Conservation (phyloP, 2,113 vertebrate genomes). For the Dasypus novemcinctus region DNA sequence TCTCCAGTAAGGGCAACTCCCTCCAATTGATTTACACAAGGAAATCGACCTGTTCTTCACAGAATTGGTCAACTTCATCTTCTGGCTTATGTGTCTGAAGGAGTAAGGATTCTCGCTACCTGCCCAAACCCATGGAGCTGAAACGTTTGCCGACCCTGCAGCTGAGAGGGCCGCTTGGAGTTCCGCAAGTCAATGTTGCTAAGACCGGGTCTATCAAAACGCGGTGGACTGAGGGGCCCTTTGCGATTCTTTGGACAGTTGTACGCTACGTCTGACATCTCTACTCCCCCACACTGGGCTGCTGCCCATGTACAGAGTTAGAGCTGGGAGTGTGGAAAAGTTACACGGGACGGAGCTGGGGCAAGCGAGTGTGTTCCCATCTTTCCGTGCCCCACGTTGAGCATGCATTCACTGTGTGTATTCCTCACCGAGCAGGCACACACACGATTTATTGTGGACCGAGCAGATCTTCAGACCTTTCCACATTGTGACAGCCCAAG, state of each 20-base stretch:
- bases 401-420: neutral
- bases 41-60: slow-evolving; percentile 27
- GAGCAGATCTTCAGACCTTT: neutral
- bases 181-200: neutral
- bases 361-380: neutral
- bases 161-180: neutral
- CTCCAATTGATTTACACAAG: slow-evolving; percentile 58
- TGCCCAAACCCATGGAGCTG: fast-evolving
- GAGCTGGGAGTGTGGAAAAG: neutral
- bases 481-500: neutral
- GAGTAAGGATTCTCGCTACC: neutral
- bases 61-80: slow-evolving; percentile 20
- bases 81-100: neutral
- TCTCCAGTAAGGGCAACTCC: neutral
- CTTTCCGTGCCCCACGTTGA: neutral
- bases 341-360: neutral
- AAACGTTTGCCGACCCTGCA: neutral
- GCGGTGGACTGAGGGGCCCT: neutral
- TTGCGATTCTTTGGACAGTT: neutral
- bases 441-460: neutral
- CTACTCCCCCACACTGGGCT: neutral
- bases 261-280: neutral
- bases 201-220: neutral
- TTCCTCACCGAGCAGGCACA: neutral
- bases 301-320: fast-evolving